These are phyloP conservation scores for Argentina silus DNA, from an alignment of 2,797 vertebrate genomes.

Conservation along the genomic window DNA sequence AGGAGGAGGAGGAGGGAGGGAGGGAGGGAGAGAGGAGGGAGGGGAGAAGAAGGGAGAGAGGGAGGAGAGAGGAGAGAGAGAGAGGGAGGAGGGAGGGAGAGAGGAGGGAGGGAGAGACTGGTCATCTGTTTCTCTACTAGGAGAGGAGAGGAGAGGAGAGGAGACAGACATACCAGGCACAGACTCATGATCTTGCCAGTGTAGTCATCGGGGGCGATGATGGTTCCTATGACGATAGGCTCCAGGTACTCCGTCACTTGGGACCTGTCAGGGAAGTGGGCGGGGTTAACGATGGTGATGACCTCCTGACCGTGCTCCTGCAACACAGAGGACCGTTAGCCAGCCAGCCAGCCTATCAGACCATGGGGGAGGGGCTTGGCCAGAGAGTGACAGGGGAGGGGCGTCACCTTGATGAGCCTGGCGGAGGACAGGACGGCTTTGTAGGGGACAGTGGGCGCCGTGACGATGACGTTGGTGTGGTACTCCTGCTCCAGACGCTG, in stretches of 20 bases:
- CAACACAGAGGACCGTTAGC: no score
- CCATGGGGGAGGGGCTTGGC: no score
- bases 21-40: no score
- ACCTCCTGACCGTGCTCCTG: constrained; percentile 87
- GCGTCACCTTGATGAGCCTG: constrained; percentile 91
- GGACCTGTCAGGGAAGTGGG: constrained; percentile 89
- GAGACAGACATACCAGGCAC: constrained; percentile 72
- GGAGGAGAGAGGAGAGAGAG: no score
- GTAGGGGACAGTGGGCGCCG: constrained; percentile 93
- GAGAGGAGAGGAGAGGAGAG: no score
- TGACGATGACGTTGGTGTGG: constrained; percentile 93
- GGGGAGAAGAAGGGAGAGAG: no score
- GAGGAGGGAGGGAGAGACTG: no score
- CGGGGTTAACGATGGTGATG: constrained; percentile 91
- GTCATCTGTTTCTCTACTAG: no score
- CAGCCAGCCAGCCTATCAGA: no score
- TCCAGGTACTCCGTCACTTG: constrained; percentile 89
- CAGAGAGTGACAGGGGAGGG: no score
- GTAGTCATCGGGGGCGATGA: constrained; percentile 87
- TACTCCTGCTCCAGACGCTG: constrained; percentile 97
- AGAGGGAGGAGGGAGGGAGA: no score
- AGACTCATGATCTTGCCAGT: constrained; percentile 88
- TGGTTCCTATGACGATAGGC: constrained; percentile 90
- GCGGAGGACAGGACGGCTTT: constrained; percentile 89
- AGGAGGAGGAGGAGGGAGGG: no score